Evolutionary conservation across 2,113 vertebrate genomes (phyloP).

Genomic region (Calypte anna): DNA sequence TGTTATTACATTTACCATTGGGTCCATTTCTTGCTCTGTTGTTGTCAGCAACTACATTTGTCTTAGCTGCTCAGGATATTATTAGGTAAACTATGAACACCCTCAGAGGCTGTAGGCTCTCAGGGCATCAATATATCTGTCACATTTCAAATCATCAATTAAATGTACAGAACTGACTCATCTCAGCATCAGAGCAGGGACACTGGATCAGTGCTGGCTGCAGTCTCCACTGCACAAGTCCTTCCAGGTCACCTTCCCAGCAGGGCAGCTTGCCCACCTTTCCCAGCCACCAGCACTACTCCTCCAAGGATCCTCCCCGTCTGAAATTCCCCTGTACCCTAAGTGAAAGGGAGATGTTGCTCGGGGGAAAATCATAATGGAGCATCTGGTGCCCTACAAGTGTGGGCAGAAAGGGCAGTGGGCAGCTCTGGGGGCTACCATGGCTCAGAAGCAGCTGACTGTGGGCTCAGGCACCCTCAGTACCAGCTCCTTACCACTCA

Average conservation of each 20-base stretch:
- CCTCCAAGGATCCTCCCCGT: not conserved
- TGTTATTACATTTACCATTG: not conserved
- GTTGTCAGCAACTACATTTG: constrained; percentile 28
- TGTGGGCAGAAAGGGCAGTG: not conserved
- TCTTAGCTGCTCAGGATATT: constrained; percentile 38
- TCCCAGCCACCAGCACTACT: not conserved
- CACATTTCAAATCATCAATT: constrained; percentile 49
- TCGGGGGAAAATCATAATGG: not conserved
- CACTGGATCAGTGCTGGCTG: not conserved
- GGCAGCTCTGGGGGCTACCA: not conserved
- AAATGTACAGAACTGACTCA: not conserved
- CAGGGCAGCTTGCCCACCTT: not conserved
- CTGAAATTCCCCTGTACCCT: not conserved
- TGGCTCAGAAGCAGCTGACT: not conserved
- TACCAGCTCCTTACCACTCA: not conserved
- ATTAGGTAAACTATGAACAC: constrained; percentile 52
- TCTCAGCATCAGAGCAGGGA: not conserved
- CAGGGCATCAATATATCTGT: constrained; percentile 42
- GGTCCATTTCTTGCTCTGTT: constrained; percentile 6
- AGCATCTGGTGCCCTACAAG: not conserved
- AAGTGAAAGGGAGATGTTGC: not conserved
- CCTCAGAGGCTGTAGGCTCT: constrained; percentile 17
- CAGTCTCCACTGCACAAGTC: not conserved
- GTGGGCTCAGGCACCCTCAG: not conserved
- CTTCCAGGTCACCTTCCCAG: not conserved